These are phyloP conservation scores for Chiloscyllium punctatum DNA, from an alignment of 2,797 vertebrate genomes.

Conservation along the genomic window DNA sequence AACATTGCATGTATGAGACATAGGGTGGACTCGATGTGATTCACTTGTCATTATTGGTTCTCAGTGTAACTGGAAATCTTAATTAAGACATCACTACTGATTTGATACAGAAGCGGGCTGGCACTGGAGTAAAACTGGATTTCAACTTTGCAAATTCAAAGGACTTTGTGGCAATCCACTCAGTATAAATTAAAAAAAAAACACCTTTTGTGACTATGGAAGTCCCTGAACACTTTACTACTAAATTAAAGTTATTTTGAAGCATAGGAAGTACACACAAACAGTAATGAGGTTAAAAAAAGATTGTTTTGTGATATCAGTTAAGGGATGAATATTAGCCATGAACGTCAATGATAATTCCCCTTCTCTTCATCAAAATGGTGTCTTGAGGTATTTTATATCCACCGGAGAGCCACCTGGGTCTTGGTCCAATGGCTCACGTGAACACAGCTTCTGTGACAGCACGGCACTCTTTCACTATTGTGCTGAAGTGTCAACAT, in stretches of 20 bases:
- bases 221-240: neutral
- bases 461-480: neutral
- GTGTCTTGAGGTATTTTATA: neutral
- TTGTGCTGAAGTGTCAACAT: neutral
- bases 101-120: neutral
- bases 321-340: neutral
- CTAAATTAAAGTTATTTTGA: neutral
- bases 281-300: neutral
- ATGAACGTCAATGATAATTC: neutral
- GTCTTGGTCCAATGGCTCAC: neutral
- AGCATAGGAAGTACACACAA: neutral
- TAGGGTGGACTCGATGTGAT: neutral
- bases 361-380: neutral
- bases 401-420: neutral
- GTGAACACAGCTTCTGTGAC: neutral
- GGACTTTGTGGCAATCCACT: neutral
- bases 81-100: neutral
- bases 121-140: neutral
- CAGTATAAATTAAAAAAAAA: too few species aligned
- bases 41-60: too few species aligned
- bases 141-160: neutral
- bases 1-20: neutral
- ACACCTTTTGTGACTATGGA: too few species aligned
- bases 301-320: neutral
- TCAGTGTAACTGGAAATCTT: neutral